Evolutionary conservation across 1,140 invertebrate species (phyloP).

Genomic region (Drosophila sproati): DNA sequence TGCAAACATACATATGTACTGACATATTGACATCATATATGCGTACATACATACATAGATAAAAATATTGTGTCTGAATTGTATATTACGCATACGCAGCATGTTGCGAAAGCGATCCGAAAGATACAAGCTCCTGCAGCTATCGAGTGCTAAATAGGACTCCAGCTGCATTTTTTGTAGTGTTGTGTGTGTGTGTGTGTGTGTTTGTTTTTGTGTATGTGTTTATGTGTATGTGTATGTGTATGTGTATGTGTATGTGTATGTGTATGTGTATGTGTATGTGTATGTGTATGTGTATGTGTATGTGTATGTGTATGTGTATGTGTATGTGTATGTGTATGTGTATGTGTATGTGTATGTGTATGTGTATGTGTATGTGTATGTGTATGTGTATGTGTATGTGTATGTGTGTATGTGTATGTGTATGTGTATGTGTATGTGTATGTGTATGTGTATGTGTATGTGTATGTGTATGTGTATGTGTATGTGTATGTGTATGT

Average conservation of each 20-base stretch:
- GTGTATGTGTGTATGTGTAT: constrained; percentile 12
- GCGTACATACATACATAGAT: constrained; percentile 21
- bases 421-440: constrained; percentile 22
- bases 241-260: constrained; percentile 28
- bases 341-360: constrained; percentile 12
- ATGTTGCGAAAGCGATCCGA: constrained; percentile 5
- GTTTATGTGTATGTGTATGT: neutral
- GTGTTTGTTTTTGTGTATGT: neutral
- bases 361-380: constrained; percentile 16
- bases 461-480: constrained; percentile 10
- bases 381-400: constrained; percentile 19
- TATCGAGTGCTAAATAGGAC: constrained; percentile 8
- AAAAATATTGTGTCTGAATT: neutral
- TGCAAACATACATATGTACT: constrained; percentile 14
- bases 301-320: constrained; percentile 56
- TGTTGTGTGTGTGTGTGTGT: constrained; percentile 6
- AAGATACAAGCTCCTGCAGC: constrained; percentile 1
- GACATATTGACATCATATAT: neutral
- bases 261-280: constrained; percentile 4
- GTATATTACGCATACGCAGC: constrained; percentile 41
- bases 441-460: constrained; percentile 19
- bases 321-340: constrained; percentile 56
- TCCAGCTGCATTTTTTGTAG: constrained; percentile 4
- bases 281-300: constrained; percentile 45
- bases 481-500: constrained; percentile 22